Conservation (phyloP, 2,113 vertebrate genomes). For the Ceyx cyanopectus region DNA sequence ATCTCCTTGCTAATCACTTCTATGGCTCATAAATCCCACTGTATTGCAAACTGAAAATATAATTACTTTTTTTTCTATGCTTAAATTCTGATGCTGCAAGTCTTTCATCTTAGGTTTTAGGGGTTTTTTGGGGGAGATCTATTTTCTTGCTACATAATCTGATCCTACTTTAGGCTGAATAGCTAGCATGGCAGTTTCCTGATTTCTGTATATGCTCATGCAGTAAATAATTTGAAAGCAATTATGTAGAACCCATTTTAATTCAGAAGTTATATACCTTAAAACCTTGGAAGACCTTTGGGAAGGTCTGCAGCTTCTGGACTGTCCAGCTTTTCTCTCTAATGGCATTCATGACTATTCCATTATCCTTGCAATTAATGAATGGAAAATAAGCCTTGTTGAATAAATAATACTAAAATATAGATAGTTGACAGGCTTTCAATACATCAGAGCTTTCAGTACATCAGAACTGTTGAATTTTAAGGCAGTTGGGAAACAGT, state of each 20-base stretch:
- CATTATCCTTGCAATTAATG: slow-evolving; percentile 39
- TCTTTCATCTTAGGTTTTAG: background rate
- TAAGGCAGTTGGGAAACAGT: background rate
- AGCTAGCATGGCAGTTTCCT: background rate
- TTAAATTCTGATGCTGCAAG: slow-evolving; percentile 34
- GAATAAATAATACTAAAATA: slow-evolving; percentile 42
- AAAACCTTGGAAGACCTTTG: background rate
- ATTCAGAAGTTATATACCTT: background rate
- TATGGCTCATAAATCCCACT: slow-evolving; percentile 23
- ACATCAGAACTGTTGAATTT: background rate
- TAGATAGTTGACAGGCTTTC: background rate
- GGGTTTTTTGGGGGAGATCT: background rate
- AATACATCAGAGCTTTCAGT: background rate
- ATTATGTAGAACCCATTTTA: slow-evolving; percentile 1
- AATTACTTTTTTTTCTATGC: background rate
- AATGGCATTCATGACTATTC: background rate
- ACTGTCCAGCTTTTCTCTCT: background rate
- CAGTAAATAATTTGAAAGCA: background rate
- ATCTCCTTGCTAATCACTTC: slow-evolving; percentile 32
- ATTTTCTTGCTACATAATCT: slow-evolving; percentile 31
- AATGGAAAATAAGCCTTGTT: slow-evolving; percentile 42
- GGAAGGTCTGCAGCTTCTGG: background rate
- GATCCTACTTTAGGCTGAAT: slow-evolving; percentile 11
- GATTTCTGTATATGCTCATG: background rate
- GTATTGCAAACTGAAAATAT: background rate